These are phyloP conservation scores for Anolis carolinensis DNA, from an alignment of 2,113 vertebrate species.

Conservation along the genomic window DNA sequence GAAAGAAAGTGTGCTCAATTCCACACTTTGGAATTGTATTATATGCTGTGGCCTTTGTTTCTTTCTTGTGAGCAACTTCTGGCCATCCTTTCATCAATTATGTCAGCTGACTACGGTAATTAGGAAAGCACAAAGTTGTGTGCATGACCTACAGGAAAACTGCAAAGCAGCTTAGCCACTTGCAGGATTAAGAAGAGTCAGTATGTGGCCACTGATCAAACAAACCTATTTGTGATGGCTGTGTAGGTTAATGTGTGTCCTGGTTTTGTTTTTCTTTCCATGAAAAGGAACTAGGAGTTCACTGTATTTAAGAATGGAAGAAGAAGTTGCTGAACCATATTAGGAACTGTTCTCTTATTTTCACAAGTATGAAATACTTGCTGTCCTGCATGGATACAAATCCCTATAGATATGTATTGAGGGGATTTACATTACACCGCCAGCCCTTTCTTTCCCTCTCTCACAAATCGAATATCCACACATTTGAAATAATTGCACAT, in stretches of 20 bases:
- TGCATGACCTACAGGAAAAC: neutral
- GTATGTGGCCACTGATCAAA: slow-evolving; percentile 32
- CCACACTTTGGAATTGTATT: no score
- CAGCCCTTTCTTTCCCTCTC: neutral
- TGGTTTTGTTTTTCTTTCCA: neutral
- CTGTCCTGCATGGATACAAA: no score
- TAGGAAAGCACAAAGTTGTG: accelerated
- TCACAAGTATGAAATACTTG: no score
- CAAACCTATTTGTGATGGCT: neutral
- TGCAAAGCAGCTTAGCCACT: neutral
- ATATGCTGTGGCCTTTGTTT: neutral
- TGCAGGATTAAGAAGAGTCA: accelerated
- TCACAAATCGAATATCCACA: neutral
- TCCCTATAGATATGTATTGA: no score
- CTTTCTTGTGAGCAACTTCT: neutral
- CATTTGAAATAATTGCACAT: no score
- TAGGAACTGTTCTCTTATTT: no score
- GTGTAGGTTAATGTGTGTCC: neutral
- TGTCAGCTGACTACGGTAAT: neutral
- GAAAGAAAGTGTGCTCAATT: no score
- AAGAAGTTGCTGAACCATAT: neutral
- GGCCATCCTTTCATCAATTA: no score
- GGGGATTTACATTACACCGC: no score
- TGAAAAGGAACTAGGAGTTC: neutral
- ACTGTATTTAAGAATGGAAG: neutral